Evolutionary conservation across 1,140 invertebrate genomes (phyloP).

Genomic region (Bursaphelenchus mucronatus): DNA sequence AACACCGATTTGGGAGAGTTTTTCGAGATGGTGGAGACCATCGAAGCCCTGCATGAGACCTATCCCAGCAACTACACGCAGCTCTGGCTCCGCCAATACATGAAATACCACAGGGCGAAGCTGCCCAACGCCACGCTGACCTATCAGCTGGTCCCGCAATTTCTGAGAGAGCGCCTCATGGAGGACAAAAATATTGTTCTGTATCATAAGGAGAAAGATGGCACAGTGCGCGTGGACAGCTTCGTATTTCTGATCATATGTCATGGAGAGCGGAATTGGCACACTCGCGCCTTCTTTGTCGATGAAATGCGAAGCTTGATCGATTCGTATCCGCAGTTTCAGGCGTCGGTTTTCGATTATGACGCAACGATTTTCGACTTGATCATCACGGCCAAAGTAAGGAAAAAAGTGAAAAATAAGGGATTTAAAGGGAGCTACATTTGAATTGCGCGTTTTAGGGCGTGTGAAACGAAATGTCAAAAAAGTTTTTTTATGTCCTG

Average conservation of each 20-base stretch:
- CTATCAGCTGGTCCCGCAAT: slow-evolving; percentile 36
- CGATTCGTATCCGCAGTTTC: slow-evolving; percentile 41
- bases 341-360: slow-evolving; percentile 43
- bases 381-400: slow-evolving; percentile 42
- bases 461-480: no score
- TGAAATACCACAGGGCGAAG: slow-evolving; percentile 30
- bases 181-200: slow-evolving; percentile 41
- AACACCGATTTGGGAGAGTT: slow-evolving; percentile 31
- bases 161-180: slow-evolving; percentile 32
- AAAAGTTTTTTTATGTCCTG: no score
- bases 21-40: slow-evolving; percentile 24
- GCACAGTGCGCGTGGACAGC: slow-evolving; percentile 24
- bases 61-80: slow-evolving; percentile 17
- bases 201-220: slow-evolving; percentile 33
- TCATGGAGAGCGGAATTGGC: slow-evolving; percentile 36
- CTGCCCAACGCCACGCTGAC: slow-evolving; percentile 14
- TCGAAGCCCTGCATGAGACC: slow-evolving; percentile 30
- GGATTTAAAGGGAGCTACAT: no score
- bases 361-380: slow-evolving; percentile 47
- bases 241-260: slow-evolving; percentile 41
- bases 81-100: slow-evolving; percentile 26
- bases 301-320: slow-evolving; percentile 36
- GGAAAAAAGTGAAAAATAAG: not conserved
- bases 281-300: slow-evolving; percentile 37
- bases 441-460: no score